Evolutionary conservation across 2,888 invertebrate genomes (phyloP), one percentile per base, ranked within the genome.

Genomic region (Meiosimyza platycephala): DNA sequence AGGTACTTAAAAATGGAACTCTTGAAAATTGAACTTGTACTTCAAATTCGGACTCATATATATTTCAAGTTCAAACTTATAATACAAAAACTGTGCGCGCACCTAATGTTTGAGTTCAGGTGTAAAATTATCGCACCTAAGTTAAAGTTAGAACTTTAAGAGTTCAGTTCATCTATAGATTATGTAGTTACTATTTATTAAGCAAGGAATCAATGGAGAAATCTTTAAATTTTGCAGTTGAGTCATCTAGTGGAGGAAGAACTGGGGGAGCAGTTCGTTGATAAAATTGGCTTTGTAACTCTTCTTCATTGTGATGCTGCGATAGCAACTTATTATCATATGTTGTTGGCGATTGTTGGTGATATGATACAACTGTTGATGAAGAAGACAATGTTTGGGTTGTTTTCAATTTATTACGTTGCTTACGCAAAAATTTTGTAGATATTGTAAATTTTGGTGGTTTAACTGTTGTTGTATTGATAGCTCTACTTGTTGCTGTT

Each of bases 151-250:
- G 28, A 28, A 28, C 28, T 28, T 28, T 28, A 28, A 28, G 28
- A 28, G 28, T 28, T 28, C 28, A 28, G 28, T 28, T 4, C 28
- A 28, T 16, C 55, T 55, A n/a, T 12, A 18, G 55, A n/a, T 11
- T 18, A n/a, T n/a, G n/a, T n/a, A 40, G 16, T 52, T 63, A 57
- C 55, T 40, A 80, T 77, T 85, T 83, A 80, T 86, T 84, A 75
- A 87, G 80, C 78, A 87, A 79, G 65, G 87, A 86, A 80, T 87
- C 86, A 75, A 87, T 87, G 76, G 87, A 87, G 80, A 87, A 87
- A 82, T 87, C 87, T 85, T 86, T 86, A 78, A 86, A 85, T 85
- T 87, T 87, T 81, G 85, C 85, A 80, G 86, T 84, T 78, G 84
- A 83, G 81, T 87, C 87, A 75, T 86, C 86, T 76, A 75, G 79